These are phyloP conservation scores for Pseudoatta argentina DNA, from an alignment of 1,140 invertebrate species.

Conservation along the genomic window DNA sequence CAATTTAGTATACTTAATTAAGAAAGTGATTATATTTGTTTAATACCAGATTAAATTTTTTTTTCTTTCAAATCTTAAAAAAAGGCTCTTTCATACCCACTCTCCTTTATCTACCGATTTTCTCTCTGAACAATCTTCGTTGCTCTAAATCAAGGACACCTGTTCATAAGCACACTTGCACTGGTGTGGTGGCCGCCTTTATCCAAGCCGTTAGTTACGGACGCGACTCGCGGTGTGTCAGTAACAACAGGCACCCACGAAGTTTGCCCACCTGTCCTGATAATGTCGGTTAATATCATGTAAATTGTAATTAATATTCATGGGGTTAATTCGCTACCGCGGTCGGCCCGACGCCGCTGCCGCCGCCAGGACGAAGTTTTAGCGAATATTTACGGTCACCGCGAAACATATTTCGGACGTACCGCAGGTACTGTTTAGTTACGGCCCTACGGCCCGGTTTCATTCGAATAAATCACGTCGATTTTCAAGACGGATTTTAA, in stretches of 20 bases:
- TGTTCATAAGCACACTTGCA: conserved; percentile 62
- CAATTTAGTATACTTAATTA: too few relatives aligned
- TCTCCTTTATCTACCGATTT: neutral
- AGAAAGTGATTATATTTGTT: too few relatives aligned
- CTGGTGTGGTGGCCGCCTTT: conserved; percentile 34
- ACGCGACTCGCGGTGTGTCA: conserved; percentile 60
- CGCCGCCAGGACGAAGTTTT: conserved; percentile 75
- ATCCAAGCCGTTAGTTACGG: conserved; percentile 60
- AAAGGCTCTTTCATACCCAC: too few relatives aligned
- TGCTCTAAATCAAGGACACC: conserved; percentile 70
- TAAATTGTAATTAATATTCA: conserved; percentile 86
- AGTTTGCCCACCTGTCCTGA: conserved; percentile 82
- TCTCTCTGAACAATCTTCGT: neutral
- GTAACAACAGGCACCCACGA: conserved; percentile 76
- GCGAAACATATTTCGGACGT: conserved; percentile 79
- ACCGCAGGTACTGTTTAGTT: conserved; percentile 62
- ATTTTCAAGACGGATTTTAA: neutral
- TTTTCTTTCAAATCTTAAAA: too few relatives aligned
- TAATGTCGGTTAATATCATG: conserved; percentile 85
- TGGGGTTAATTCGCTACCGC: conserved; percentile 78
- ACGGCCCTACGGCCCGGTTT: neutral
- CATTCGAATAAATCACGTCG: conserved; percentile 61
- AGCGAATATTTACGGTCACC: conserved; percentile 80
- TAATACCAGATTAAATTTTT: too few relatives aligned
- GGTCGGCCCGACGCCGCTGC: conserved; percentile 51